Conservation (phyloP, 2,797 vertebrate species). For the Periparus ater region DNA sequence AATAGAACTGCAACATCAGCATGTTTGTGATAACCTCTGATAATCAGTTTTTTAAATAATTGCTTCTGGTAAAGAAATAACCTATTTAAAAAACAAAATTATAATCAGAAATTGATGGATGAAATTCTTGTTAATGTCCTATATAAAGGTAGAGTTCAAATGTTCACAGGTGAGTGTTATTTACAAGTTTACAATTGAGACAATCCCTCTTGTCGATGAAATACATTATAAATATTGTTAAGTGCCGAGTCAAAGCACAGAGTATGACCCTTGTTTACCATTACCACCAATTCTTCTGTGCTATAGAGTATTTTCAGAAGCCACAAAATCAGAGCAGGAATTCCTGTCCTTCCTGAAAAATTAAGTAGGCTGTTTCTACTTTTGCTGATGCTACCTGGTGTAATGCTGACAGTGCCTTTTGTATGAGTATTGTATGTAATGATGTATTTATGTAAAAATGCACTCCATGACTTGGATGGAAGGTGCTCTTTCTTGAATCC, state of each 20-base stretch:
- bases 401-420: neutral
- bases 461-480: rapidly evolving
- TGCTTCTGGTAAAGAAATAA: neutral
- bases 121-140: neutral
- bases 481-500: neutral
- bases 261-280: neutral
- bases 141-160: neutral
- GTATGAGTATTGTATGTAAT: neutral
- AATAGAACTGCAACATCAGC: neutral
- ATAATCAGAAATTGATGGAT: neutral
- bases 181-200: neutral
- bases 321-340: neutral
- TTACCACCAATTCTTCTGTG: neutral
- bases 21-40: neutral
- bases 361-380: neutral
- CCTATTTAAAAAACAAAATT: neutral
- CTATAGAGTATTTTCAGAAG: neutral
- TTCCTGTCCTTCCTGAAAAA: neutral
- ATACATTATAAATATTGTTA: neutral
- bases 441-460: neutral
- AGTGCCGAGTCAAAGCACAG: neutral
- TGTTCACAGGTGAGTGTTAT: neutral
- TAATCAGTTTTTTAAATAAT: neutral
- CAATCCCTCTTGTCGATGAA: neutral
- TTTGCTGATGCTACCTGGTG: neutral